Percentiles rank a stretch among this genome's conserved stretches.
Evolutionary conservation across 2,888 invertebrate genomes (phyloP).

Genomic region (Agonopterix alstromeriana): DNA sequence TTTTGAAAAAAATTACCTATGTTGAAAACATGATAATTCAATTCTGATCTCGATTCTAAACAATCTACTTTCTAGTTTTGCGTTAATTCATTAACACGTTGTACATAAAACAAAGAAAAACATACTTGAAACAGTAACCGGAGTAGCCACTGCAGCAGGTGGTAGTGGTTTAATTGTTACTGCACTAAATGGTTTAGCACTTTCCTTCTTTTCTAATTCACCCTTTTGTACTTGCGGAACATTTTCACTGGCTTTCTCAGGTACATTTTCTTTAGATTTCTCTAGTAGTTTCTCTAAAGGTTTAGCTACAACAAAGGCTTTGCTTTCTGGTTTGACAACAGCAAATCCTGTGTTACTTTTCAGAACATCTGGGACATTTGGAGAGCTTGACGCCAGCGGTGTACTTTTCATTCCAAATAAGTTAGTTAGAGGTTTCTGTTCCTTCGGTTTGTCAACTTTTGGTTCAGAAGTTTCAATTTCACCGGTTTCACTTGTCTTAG

Average conservation of each 20-base stretch:
- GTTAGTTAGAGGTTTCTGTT: constrained; percentile 41
- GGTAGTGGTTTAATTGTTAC: constrained; percentile 25
- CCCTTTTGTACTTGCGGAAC: constrained; percentile 13
- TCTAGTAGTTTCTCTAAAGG: constrained; percentile 26
- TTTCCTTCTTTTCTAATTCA: constrained; percentile 28
- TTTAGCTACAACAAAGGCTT: constrained; percentile 12
- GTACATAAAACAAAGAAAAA: constrained; percentile 3
- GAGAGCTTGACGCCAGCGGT: constrained; percentile 20
- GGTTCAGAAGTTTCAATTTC: constrained; percentile 37
- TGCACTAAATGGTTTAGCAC: constrained; percentile 29
- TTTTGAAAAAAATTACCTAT: no score
- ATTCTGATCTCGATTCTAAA: no score
- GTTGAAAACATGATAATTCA: no score
- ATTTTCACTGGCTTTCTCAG: constrained; percentile 24
- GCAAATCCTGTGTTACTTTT: constrained; percentile 27
- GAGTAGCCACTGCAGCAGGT: constrained; percentile 17
- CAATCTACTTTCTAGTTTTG: no score
- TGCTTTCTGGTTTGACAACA: constrained; percentile 21
- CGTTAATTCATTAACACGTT: no score
- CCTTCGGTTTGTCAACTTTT: constrained; percentile 15
- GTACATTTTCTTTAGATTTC: constrained; percentile 42
- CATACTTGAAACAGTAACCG: constrained; percentile 22
- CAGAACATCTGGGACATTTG: constrained; percentile 38
- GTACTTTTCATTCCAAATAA: constrained; percentile 40
- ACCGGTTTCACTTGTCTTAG: constrained; percentile 52